Evolutionary conservation across 2,888 invertebrate genomes (phyloP).

Genomic region (Drosophila cognata): DNA sequence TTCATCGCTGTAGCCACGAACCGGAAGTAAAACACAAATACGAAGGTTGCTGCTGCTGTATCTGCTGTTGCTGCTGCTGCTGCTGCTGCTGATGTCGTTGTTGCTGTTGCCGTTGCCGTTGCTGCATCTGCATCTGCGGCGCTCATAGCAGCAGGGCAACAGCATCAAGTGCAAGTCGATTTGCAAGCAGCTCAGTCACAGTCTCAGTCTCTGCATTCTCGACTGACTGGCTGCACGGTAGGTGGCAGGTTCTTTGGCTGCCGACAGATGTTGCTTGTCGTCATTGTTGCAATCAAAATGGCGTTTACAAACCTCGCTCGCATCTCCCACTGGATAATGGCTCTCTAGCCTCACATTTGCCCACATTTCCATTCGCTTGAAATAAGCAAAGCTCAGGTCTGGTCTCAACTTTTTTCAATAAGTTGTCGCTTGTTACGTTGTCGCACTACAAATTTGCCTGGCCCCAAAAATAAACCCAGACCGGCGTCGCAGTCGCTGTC

Average conservation of each 20-base stretch:
- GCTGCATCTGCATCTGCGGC: constrained; percentile 83
- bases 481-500: constrained; percentile 20
- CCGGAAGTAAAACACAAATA: constrained; percentile 75
- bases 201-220: constrained; percentile 26
- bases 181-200: constrained; percentile 38
- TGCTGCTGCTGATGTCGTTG: constrained; percentile 62
- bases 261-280: constrained; percentile 56
- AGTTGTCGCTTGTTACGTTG: constrained; percentile 39
- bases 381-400: constrained; percentile 31
- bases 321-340: not conserved
- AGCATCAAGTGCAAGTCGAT: constrained; percentile 75
- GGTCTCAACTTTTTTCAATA: constrained; percentile 54
- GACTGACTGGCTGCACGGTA: constrained; percentile 27
- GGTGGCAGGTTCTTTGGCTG: constrained; percentile 58
- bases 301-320: constrained; percentile 45
- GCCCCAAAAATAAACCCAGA: constrained; percentile 57
- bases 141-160: constrained; percentile 80
- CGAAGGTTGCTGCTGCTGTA: constrained; percentile 48
- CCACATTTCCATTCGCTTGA: not conserved
- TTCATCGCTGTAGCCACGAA: constrained; percentile 43
- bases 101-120: constrained; percentile 46
- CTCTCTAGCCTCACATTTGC: constrained; percentile 3
- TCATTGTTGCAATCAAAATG: constrained; percentile 66
- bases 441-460: constrained; percentile 52
- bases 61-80: constrained; percentile 65